Percentiles rank a stretch among this genome's conserved stretches.
Conservation (phyloP, 2,797 vertebrate species). For the Gymnoscopelus microlampas region DNA sequence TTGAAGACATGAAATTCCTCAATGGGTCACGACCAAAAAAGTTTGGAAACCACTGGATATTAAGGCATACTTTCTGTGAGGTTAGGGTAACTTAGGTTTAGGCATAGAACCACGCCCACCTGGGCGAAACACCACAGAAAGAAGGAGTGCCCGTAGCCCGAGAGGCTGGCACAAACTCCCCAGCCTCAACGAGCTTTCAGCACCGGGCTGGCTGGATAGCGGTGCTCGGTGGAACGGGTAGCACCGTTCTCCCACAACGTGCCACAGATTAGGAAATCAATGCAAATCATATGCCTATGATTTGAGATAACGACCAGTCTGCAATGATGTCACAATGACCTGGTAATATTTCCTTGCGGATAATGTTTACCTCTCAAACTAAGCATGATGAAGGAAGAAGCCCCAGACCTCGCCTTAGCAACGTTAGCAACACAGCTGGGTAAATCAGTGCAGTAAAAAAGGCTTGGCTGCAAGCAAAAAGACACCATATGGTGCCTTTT, state of each 20-base stretch:
- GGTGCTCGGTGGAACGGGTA: conserved; percentile 25
- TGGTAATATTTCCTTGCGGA: background rate
- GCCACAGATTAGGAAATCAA: background rate
- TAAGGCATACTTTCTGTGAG: too few species aligned
- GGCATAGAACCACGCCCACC: too few species aligned
- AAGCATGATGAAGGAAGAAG: conserved; percentile 54
- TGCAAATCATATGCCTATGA: background rate
- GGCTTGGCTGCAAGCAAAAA: conserved; percentile 67
- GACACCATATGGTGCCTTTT: conserved; percentile 7
- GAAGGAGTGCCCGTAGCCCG: conserved; percentile 4
- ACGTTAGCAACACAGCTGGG: conserved; percentile 62
- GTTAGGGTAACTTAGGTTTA: too few species aligned
- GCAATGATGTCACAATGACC: background rate
- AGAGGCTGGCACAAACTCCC: conserved; percentile 11
- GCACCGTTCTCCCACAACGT: too few species aligned
- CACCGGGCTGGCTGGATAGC: conserved; percentile 75
- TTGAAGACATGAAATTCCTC: too few species aligned
- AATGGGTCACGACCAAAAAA: too few species aligned
- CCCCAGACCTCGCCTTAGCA: conserved; percentile 77
- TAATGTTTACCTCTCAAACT: conserved; percentile 19
- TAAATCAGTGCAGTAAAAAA: conserved; percentile 56
- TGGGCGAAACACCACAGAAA: too few species aligned
- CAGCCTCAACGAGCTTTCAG: conserved; percentile 66
- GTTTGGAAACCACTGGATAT: too few species aligned
- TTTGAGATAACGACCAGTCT: background rate